These are phyloP conservation scores for Centropyge bicolor DNA, from an alignment of 2,797 vertebrate genomes.

Conservation along the genomic window DNA sequence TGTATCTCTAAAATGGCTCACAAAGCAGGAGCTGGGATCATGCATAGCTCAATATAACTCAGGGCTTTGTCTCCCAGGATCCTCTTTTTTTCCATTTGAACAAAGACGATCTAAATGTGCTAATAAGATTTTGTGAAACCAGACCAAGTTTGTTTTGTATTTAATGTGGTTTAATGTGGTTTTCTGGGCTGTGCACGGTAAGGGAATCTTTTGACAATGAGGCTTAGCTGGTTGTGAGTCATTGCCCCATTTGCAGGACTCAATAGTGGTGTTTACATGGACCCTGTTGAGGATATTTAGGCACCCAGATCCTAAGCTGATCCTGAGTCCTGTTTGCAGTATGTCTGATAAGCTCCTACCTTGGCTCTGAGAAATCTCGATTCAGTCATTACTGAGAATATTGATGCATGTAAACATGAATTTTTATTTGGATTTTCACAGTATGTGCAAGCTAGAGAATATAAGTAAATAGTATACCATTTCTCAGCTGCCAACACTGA, in stretches of 20 bases:
- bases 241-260: constrained; percentile 48
- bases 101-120: constrained; percentile 47
- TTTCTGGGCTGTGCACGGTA: constrained; percentile 3
- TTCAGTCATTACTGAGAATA: neutral
- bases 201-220: constrained; percentile 45
- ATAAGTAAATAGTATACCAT: neutral
- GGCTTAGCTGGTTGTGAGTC: constrained; percentile 51
- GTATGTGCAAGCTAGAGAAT: neutral
- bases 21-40: constrained; percentile 47
- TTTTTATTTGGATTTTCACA: neutral
- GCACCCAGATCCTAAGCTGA: constrained; percentile 23
- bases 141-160: constrained; percentile 50
- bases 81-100: constrained; percentile 25
- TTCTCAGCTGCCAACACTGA: neutral
- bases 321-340: constrained; percentile 5
- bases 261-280: constrained; percentile 42
- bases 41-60: constrained; percentile 55
- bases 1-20: constrained; percentile 53
- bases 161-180: constrained; percentile 19
- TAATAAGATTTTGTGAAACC: constrained; percentile 56
- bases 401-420: neutral
- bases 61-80: constrained; percentile 55
- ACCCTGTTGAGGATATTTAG: constrained; percentile 26
- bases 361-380: constrained; percentile 8
- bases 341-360: constrained; percentile 19